Conservation (phyloP, 2,888 invertebrate species). For the Agrochola lota region DNA sequence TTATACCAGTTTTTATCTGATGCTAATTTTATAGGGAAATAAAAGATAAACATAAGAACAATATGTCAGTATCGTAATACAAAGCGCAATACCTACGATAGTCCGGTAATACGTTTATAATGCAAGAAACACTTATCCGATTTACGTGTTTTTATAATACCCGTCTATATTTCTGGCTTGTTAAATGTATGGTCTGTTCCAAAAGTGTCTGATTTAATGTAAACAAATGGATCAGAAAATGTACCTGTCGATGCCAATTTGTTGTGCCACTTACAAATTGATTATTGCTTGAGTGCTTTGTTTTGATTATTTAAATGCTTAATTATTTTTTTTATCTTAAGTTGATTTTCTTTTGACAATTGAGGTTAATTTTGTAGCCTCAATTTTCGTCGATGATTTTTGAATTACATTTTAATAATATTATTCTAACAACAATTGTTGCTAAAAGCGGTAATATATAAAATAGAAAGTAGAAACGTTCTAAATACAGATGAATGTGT, state of each 20-base stretch:
- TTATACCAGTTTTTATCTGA: conserved; percentile 22
- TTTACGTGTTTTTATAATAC: neutral
- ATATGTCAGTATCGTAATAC: neutral
- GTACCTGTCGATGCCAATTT: neutral
- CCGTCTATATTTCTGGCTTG: neutral
- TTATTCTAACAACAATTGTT: neutral
- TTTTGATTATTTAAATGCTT: neutral
- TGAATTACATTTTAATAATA: too few species aligned
- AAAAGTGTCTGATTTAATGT: neutral
- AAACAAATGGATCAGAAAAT: neutral
- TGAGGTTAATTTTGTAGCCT: neutral
- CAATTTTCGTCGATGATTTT: too few species aligned
- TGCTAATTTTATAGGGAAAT: conserved; percentile 8
- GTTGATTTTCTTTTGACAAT: neutral
- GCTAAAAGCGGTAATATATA: neutral
- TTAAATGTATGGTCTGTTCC: neutral
- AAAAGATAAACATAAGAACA: conserved; percentile 10
- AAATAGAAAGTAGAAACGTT: neutral
- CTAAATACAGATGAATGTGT: neutral
- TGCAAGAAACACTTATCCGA: neutral
- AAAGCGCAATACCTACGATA: neutral
- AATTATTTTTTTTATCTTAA: too few species aligned
- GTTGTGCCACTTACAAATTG: neutral
- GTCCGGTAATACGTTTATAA: neutral
- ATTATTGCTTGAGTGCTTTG: neutral